Evolutionary conservation across 2,797 vertebrate genomes (phyloP).

Genomic region (Parambassis ranga): DNA sequence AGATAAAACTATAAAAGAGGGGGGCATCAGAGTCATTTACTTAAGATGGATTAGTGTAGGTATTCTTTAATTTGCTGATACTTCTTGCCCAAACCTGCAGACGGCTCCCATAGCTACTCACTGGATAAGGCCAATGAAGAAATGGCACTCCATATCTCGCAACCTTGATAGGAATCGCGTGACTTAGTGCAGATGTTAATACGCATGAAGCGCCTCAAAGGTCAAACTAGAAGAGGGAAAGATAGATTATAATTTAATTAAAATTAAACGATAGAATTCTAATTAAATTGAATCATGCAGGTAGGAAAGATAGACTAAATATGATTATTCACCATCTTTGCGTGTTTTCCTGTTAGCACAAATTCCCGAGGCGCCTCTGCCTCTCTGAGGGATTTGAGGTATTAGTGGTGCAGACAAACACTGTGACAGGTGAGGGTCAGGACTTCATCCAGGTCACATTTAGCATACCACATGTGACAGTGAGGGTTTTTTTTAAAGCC

Average conservation of each 20-base stretch:
- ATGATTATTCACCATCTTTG: not conserved
- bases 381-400: conserved; percentile 39
- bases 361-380: conserved; percentile 41
- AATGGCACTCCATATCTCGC: not conserved
- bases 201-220: conserved; percentile 41
- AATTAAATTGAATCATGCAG: conserved; percentile 7
- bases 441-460: conserved; percentile 41
- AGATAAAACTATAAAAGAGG: conserved; percentile 30
- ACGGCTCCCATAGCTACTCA: conserved; percentile 22
- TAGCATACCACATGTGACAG: conserved; percentile 22
- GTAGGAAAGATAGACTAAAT: not conserved
- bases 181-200: conserved; percentile 6
- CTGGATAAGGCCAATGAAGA: conserved; percentile 45
- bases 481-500: conserved; percentile 15
- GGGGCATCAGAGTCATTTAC: conserved; percentile 29
- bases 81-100: conserved; percentile 25
- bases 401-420: conserved; percentile 41
- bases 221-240: conserved; percentile 19
- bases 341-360: conserved; percentile 10
- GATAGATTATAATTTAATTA: conserved; percentile 30
- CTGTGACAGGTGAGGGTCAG: conserved; percentile 54
- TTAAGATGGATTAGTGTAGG: conserved; percentile 36
- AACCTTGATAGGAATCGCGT: conserved; percentile 30
- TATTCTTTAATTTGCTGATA: conserved; percentile 56
- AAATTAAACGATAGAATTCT: not conserved